A percentile compares a stretch with the other conserved stretches of the same genome.
These are phyloP conservation scores for Netelia fuscicornis DNA, from an alignment of 2,888 invertebrate genomes.

Conservation along the genomic window DNA sequence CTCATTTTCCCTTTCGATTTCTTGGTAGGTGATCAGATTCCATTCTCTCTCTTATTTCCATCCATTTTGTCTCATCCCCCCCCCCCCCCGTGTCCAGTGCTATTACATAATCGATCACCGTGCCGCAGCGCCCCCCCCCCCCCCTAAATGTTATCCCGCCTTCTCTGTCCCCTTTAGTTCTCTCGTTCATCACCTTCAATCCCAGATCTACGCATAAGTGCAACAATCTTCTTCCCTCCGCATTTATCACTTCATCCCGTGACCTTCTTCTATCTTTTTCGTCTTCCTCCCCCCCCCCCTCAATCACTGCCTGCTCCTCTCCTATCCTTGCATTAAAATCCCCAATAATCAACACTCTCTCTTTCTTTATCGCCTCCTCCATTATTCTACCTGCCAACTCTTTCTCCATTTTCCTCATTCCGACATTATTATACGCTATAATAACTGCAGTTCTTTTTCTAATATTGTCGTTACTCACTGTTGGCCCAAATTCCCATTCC, in stretches of 20 bases:
- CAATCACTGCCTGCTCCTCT: neutral
- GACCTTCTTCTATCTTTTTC: slow-evolving; percentile 25
- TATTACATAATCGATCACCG: slow-evolving; percentile 6
- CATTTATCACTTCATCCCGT: slow-evolving; percentile 21
- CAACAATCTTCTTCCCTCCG: slow-evolving; percentile 18
- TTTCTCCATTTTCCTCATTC: neutral
- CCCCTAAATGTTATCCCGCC: slow-evolving; percentile 65
- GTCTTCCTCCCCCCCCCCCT: neutral
- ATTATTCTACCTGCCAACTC: neutral
- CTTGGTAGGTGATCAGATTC: slow-evolving; percentile 46
- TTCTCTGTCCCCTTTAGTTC: slow-evolving; percentile 65
- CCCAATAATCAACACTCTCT: slow-evolving; percentile 16
- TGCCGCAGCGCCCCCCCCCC: slow-evolving; percentile 25
- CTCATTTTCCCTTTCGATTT: slow-evolving; percentile 3
- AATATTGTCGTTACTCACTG: neutral
- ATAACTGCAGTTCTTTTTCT: neutral
- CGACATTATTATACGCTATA: neutral
- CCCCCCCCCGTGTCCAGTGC: neutral
- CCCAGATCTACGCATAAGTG: slow-evolving; percentile 23
- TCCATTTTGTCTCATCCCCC: neutral
- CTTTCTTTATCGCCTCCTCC: slow-evolving; percentile 10
- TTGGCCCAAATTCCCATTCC: slow-evolving; percentile 1
- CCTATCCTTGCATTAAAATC: slow-evolving; percentile 34
- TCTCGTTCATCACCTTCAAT: no score
- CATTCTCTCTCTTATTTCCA: neutral